Base-by-base conservation (phyloP, 2,797 vertebrate species). In the Ciconia nigra region DNA sequence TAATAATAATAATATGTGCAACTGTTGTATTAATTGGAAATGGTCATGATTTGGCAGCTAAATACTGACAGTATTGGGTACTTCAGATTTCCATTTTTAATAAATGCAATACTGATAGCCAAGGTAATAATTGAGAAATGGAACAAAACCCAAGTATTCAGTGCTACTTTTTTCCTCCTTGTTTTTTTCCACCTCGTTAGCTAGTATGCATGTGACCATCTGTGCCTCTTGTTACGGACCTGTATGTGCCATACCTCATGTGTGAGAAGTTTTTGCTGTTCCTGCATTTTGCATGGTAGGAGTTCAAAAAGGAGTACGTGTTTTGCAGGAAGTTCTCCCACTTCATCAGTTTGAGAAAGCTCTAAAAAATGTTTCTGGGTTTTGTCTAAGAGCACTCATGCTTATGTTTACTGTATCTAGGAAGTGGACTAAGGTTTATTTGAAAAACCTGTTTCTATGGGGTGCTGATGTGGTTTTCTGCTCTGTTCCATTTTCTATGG, bases 211-310 rank as follows among this genome's bases (percentile, higher is more conserved):
- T 28, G 33, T 72, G 55, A 19, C 7, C 66, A 29, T 0, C 31
- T 26, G 54, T 82, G 35, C 57, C 26, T 86, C 31, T 46, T 5
- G 16, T 73, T 51, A 20, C 18, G 74, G 52, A 71, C 31, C 16
- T 47, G 6, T 46, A 5, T 31, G 15, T 87, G 55, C 46, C 7
- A 0, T 28, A 7, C 13, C 11, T 33, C 42, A 4, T 8, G 5
- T 37, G 44, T 52, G n/a, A 46, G 15, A 39, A 54, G 46, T 15
- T 72, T 54, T 35, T 69, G 11, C 29, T 35, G 4, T 9, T 16
- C 33, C n/a, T 67, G 7, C 2, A 0, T 88, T 55, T 63, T 59
- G n/a, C 8, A 2, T 0, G 1, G 11, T 39, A 20, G 39, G 26
- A 73, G 13, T 29, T 52, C 25, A 46, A 39, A 87, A 74, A 47